Evolutionary conservation across 2,113 vertebrate genomes (phyloP), one percentile per base, ranked within the genome.

Genomic region (Elaphurus davidianus): DNA sequence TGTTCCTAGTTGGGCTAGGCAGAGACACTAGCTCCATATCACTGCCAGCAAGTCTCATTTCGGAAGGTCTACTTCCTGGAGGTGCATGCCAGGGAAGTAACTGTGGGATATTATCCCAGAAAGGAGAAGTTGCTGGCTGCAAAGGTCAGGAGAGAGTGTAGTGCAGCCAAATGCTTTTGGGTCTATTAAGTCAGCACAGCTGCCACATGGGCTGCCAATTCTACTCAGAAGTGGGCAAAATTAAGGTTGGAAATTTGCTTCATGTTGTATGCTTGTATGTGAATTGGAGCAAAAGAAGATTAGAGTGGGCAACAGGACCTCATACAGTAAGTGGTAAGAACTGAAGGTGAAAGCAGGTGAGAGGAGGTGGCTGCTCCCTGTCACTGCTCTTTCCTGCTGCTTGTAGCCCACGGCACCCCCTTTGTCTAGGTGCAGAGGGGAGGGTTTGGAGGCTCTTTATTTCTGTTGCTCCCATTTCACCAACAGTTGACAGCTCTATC

Each of bases 181-280:
- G 78, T 67, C 82, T 64, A 82, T 84, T 59, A 76, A 98, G 54
- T 28, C 47, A 93, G 74, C 50, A 96, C 33, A 87, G 76, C 45
- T 60, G 54, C 15, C 7, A 1, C 4, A 15, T 62, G 25, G 57
- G 16, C n/a, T 97, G 43, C 87, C 79, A 87, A 83, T 95, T 95
- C 64, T 96, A 36, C 62, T 91, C 71, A 86, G 55, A 91, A 92
- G 28, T 60, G 14, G 82, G 43, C 45, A 97, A 91, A 91, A 89
- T 89, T 95, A 50, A 94, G 45, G 92, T 60, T 91, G 60, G 85
- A 94, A 94, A 91, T 62, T 57, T 84, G 7, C 40, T 92, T 97
- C 76, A 84, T 40, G 64, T 47, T 59, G 71, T 50, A 57, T 64
- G 59, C 16, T 25, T 33, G 17, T 71, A 52, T 82, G 90, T 76